These are phyloP conservation scores for Lacanobia wlatinum DNA, from an alignment of 2,888 invertebrate genomes.

Conservation along the genomic window DNA sequence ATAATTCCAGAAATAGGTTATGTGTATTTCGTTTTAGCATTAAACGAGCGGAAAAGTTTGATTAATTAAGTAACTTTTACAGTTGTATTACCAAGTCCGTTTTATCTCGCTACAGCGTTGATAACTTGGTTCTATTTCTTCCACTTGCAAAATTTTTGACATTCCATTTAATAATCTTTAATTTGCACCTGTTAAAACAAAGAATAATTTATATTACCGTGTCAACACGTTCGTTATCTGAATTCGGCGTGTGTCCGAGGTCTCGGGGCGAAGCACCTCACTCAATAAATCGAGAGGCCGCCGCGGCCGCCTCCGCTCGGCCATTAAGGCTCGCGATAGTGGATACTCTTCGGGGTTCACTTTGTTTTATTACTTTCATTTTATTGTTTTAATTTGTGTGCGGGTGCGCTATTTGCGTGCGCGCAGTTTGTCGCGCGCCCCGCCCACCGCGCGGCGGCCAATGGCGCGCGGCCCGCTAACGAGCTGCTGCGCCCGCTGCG, in stretches of 20 bases:
- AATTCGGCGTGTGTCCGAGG: constrained; percentile 70
- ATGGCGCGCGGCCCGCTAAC: constrained; percentile 80
- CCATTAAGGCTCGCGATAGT: constrained; percentile 89
- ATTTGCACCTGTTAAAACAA: constrained; percentile 31
- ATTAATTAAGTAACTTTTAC: background rate
- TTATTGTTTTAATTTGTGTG: constrained; percentile 91
- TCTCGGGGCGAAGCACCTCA: constrained; percentile 71
- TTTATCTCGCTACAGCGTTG: background rate
- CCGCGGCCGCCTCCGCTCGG: constrained; percentile 84
- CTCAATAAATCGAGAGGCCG: constrained; percentile 84
- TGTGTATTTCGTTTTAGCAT: background rate
- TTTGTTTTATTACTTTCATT: constrained; percentile 90
- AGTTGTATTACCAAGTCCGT: background rate
- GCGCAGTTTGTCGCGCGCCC: constrained; percentile 88
- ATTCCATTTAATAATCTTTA: background rate
- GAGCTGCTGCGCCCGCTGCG: constrained; percentile 77
- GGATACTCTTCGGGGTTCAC: constrained; percentile 85
- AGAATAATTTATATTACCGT: constrained; percentile 30
- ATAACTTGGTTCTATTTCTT: background rate
- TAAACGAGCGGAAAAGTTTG: background rate
- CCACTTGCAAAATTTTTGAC: background rate
- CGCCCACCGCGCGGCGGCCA: constrained; percentile 85
- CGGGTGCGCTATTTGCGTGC: constrained; percentile 90
- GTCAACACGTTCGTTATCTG: constrained; percentile 58
- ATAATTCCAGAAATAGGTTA: background rate